Conservation (phyloP, 1,140 invertebrate genomes). For the Dinoponera quadriceps region DNA sequence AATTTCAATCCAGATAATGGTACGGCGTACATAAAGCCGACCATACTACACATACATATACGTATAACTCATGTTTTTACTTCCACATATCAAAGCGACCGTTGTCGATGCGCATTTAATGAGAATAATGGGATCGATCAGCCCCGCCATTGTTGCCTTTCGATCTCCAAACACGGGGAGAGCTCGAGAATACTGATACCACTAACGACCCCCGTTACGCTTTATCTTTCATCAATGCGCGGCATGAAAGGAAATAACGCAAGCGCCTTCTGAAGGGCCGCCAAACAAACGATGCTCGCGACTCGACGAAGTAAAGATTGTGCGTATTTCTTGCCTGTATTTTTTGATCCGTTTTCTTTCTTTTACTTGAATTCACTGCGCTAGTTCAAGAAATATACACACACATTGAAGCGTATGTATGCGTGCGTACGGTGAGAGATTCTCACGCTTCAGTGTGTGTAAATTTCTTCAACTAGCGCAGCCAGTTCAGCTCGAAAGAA, state of each 20-base stretch:
- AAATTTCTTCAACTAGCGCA: too few species aligned
- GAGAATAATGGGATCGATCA: background rate
- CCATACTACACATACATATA: background rate
- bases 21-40: too few species aligned
- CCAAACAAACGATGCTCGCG: conserved; percentile 52
- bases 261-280: conserved; percentile 58
- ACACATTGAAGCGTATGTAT: too few species aligned
- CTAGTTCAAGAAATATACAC: too few species aligned
- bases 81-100: background rate
- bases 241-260: conserved; percentile 20
- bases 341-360: too few species aligned
- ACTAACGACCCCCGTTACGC: background rate
- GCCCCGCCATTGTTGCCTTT: background rate
- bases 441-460: too few species aligned
- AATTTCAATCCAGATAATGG: too few species aligned
- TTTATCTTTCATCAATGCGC: conserved; percentile 38
- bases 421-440: too few species aligned
- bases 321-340: conserved; percentile 9
- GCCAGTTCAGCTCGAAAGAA: too few species aligned
- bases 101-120: background rate
- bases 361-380: too few species aligned
- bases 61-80: background rate
- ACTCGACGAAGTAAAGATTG: background rate
- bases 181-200: background rate
- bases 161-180: conserved; percentile 2